Conservation (phyloP, 2,113 vertebrate species). For the Asarcornis scutulata region DNA sequence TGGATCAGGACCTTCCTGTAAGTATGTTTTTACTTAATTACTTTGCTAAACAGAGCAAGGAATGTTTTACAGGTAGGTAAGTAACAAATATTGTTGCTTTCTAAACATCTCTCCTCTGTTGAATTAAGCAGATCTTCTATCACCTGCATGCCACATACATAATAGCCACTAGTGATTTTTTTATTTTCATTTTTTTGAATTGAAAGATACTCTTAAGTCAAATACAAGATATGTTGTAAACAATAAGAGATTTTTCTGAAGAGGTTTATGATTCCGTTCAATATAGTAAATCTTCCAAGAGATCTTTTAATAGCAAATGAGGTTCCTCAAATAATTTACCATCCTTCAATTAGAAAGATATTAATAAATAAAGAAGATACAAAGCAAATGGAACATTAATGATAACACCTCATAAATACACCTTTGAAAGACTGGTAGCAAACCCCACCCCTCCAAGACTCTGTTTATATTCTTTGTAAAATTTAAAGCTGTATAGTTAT, state of each 20-base stretch:
- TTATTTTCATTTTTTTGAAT: background rate
- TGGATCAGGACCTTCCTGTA: background rate
- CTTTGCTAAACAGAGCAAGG: background rate
- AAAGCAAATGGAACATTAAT: background rate
- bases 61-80: background rate
- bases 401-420: background rate
- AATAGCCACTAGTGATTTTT: background rate
- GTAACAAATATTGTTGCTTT: background rate
- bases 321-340: background rate
- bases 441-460: background rate
- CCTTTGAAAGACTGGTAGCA: background rate
- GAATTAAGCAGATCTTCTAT: background rate
- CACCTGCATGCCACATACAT: accelerated
- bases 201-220: background rate
- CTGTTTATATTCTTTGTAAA: background rate
- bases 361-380: background rate
- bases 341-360: background rate
- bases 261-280: background rate
- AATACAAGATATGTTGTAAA: background rate
- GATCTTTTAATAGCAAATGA: background rate
- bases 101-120: background rate
- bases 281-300: background rate
- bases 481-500: background rate
- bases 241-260: background rate
- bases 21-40: background rate